phyloP scores from a whole-genome alignment of 2,797 vertebrate genomes.

The Saxicola maurus region DNA sequence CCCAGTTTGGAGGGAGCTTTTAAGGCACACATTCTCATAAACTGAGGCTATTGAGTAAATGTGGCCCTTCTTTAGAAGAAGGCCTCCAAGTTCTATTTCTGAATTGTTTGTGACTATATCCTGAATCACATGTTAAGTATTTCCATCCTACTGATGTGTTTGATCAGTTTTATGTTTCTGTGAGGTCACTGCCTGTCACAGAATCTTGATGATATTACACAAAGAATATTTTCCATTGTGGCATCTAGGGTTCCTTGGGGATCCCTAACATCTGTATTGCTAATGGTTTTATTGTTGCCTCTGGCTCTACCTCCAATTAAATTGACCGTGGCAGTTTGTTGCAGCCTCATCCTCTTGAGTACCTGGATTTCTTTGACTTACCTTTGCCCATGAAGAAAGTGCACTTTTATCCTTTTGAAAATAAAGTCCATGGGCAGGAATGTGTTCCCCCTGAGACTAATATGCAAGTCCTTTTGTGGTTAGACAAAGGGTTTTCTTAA shows the following conservation, averaged over 20 bases:
- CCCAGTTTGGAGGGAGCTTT: neutral
- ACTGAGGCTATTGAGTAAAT: neutral
- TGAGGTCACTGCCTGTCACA: neutral
- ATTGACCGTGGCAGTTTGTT: conserved; percentile 30
- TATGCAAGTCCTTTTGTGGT: conserved; percentile 46
- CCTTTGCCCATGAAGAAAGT: conserved; percentile 55
- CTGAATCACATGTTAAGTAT: neutral
- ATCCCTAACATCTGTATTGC: conserved; percentile 15
- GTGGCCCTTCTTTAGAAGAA: neutral
- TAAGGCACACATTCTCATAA: neutral
- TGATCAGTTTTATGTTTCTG: neutral
- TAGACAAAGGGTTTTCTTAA: conserved; percentile 53
- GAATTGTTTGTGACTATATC: neutral
- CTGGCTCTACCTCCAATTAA: conserved; percentile 39
- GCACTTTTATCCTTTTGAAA: conserved; percentile 61
- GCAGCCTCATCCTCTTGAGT: conserved; percentile 39
- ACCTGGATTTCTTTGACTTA: conserved; percentile 56
- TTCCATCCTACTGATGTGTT: neutral
- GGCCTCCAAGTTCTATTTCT: neutral
- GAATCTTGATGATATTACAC: neutral
- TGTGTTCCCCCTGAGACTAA: conserved; percentile 19
- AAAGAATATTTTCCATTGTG: conserved; percentile 6
- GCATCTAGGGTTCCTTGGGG: neutral
- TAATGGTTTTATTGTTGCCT: conserved; percentile 51
- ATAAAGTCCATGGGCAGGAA: conserved; percentile 20